phyloP scores from a whole-genome alignment of 2,888 invertebrate genomes.

The Formica aserva region DNA sequence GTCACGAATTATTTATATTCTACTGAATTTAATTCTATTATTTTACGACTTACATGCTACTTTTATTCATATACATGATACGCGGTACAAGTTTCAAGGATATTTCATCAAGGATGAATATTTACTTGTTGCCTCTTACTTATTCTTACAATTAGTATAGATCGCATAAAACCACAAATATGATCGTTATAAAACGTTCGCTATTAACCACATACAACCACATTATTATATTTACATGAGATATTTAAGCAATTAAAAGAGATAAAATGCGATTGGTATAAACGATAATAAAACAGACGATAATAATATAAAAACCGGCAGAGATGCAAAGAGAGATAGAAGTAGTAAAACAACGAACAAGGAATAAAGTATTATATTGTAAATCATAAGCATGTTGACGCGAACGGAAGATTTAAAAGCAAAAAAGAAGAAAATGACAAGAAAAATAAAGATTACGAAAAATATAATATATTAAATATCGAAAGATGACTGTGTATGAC shows the following conservation, averaged over 20 bases:
- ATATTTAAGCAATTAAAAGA: neutral
- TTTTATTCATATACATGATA: neutral
- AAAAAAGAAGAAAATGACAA: neutral
- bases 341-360: neutral
- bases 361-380: neutral
- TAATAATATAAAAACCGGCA: constrained; percentile 8
- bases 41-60: neutral
- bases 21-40: neutral
- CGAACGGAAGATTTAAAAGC: neutral
- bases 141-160: neutral
- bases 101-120: neutral
- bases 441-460: neutral
- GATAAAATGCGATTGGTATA: neutral
- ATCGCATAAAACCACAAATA: neutral
- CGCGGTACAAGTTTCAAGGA: neutral
- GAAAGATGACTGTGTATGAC: neutral
- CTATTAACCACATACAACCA: neutral
- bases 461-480: neutral
- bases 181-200: neutral
- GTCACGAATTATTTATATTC: constrained; percentile 9
- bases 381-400: neutral
- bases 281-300: neutral
- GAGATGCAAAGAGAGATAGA: neutral
- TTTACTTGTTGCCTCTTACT: neutral
- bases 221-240: constrained; percentile 2